Base-by-base conservation (phyloP, 2,888 invertebrate genomes). In the Anaspis maculata region DNA sequence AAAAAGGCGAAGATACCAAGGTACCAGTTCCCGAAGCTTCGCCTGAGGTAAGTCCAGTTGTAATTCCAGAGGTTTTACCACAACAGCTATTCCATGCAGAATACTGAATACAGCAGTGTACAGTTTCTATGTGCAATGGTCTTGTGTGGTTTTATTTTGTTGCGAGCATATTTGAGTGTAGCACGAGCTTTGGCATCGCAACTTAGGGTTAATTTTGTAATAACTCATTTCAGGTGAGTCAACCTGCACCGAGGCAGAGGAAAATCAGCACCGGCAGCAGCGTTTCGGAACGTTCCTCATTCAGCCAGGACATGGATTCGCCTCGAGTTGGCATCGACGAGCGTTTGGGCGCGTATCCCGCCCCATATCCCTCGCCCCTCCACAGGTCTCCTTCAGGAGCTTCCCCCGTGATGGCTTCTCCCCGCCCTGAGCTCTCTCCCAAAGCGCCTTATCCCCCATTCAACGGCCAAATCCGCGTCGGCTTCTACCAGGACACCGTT, bases 401-500 rank as follows among this genome's bases (percentile, higher is more conserved):
- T 13, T 86, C 86, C 0, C 66, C 66, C 1, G 45, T 60, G 7
- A 56, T 72, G 33, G 79, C 80, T 7, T 86, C 87, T 0, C 85
- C 87, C 0, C 72, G 80, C 42, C 78, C 78, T 0, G 83, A 83
- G 42, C 77, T 79, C 26, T 64, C 66, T 2, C 74, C 75, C 41
- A 76, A 77, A 49, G 73, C 77, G 3, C 68, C 74, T 1, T 79
- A 83, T 56, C 78, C 83, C 0, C 73, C 78, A 9, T 72, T 83
- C n/a, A 87, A 87, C 53, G 86, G 86, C 1, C 81, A 86, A 3
- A 82, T 89, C 3, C 73, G 88, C 46, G 88, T 87, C 19, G 89
- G 89, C 3, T 90, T 90, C 61, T 89, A 90, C 63, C 89, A 90
- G 31, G 89, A 89, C 49, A 83, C 83, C 1, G 78, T 83, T n/a